These are phyloP conservation scores for Drosophila nr. perissopoda DNA, from an alignment of 2,888 invertebrate species.

Conservation along the genomic window DNA sequence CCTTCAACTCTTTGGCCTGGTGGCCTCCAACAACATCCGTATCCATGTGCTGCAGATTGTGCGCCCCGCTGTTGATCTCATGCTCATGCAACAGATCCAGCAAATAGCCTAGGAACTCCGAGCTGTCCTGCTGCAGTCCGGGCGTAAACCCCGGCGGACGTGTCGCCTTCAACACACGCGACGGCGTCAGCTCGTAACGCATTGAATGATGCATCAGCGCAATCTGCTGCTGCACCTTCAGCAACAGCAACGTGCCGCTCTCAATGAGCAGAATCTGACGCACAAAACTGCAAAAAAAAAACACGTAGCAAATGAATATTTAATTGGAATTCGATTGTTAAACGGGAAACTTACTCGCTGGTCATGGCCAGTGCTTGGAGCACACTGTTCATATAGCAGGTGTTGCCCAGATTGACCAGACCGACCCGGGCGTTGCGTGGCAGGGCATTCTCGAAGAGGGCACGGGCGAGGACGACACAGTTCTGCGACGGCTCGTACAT, in stretches of 20 bases:
- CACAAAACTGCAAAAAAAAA: slow-evolving; percentile 86
- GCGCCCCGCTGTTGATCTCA: slow-evolving; percentile 84
- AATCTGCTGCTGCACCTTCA: slow-evolving; percentile 90
- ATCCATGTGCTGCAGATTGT: slow-evolving; percentile 35
- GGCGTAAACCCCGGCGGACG: slow-evolving; percentile 91
- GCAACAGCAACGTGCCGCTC: slow-evolving; percentile 87
- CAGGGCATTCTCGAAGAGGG: slow-evolving; percentile 62
- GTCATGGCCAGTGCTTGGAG: slow-evolving; percentile 93
- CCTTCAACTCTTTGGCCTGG: slow-evolving; percentile 25
- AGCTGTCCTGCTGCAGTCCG: slow-evolving; percentile 94
- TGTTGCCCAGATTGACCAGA: slow-evolving; percentile 93
- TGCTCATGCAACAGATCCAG: slow-evolving; percentile 89
- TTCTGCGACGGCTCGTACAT: slow-evolving; percentile 85
- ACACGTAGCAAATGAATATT: neutral
- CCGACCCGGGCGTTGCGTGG: slow-evolving; percentile 87
- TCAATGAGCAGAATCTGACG: slow-evolving; percentile 88
- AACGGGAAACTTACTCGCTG: slow-evolving; percentile 86
- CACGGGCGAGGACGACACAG: slow-evolving; percentile 82
- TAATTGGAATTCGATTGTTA: neutral
- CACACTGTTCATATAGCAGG: slow-evolving; percentile 95
- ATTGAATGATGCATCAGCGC: slow-evolving; percentile 90
- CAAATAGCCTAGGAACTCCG: slow-evolving; percentile 91
- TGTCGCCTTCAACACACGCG: slow-evolving; percentile 89
- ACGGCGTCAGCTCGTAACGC: slow-evolving; percentile 89
- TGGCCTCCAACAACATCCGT: neutral